Conservation (phyloP, 2,888 invertebrate species). For the Polydrusus tereticollis region DNA sequence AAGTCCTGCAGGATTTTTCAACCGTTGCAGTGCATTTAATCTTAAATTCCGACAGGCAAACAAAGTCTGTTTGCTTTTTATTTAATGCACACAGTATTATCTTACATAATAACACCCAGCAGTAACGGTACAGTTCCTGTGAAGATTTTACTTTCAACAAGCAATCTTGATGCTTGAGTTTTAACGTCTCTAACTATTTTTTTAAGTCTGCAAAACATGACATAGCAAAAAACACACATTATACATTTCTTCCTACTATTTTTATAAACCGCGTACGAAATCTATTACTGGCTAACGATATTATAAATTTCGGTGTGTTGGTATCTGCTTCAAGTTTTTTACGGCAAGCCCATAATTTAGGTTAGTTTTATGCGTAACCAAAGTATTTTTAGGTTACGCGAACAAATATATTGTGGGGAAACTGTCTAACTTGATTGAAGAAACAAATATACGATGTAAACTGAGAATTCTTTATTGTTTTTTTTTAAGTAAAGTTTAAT, state of each 20-base stretch:
- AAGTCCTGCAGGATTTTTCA: background rate
- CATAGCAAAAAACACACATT: background rate
- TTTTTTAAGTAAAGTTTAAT: background rate
- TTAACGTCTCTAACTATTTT: no score
- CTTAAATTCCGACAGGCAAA: background rate
- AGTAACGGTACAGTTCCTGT: background rate
- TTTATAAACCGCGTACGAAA: constrained; percentile 29
- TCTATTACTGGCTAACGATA: constrained; percentile 12
- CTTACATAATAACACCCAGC: background rate
- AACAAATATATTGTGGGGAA: background rate
- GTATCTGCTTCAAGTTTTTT: constrained; percentile 27
- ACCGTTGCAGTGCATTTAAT: background rate
- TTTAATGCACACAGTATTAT: background rate
- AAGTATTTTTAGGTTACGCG: constrained; percentile 1
- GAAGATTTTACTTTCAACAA: background rate
- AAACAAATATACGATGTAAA: constrained; percentile 1
- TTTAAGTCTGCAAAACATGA: background rate
- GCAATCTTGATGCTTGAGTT: background rate
- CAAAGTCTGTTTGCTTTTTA: background rate
- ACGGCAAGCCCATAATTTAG: constrained; percentile 24
- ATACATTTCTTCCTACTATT: constrained; percentile 17
- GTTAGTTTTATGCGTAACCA: constrained; percentile 17
- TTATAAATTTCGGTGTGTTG: constrained; percentile 31
- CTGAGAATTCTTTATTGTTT: background rate
- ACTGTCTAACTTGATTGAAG: background rate